phyloP scores from a whole-genome alignment of 2,113 vertebrate genomes.

The Bettongia penicillata region DNA sequence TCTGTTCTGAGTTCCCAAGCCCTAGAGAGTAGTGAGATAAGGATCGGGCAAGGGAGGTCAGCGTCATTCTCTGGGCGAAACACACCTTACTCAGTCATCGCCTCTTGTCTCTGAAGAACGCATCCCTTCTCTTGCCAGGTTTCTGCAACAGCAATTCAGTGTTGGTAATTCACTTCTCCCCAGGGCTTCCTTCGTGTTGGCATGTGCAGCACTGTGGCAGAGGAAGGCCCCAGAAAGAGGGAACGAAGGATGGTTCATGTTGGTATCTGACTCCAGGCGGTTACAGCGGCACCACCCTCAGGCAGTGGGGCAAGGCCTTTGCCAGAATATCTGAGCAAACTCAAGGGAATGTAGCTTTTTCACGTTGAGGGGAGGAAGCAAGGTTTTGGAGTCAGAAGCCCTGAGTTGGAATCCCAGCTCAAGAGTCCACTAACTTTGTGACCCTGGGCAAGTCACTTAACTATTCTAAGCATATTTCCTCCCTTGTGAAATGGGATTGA shows the following conservation, averaged over 20 bases:
- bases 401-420: not conserved
- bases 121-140: constrained; percentile 17
- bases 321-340: not conserved
- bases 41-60: not conserved
- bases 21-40: constrained; percentile 34
- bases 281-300: not conserved
- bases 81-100: not conserved
- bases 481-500: not conserved
- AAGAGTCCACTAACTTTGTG: not conserved
- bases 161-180: constrained; percentile 62
- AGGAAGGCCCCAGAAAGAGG: not conserved
- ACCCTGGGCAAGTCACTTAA: not conserved
- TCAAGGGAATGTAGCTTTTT: not conserved
- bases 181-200: not conserved
- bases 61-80: not conserved
- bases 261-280: not conserved
- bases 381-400: not conserved
- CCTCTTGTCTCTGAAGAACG: constrained; percentile 53
- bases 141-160: not conserved
- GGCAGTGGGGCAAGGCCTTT: not conserved
- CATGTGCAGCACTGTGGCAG: not conserved
- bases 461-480: not conserved
- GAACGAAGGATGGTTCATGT: not conserved
- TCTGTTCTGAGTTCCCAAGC: not conserved
- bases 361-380: not conserved